A percentile compares a stretch with the other conserved stretches of the same genome.
These are phyloP conservation scores for Lordiphosa andalusiaca DNA, from an alignment of 2,888 invertebrate species.

Conservation along the genomic window DNA sequence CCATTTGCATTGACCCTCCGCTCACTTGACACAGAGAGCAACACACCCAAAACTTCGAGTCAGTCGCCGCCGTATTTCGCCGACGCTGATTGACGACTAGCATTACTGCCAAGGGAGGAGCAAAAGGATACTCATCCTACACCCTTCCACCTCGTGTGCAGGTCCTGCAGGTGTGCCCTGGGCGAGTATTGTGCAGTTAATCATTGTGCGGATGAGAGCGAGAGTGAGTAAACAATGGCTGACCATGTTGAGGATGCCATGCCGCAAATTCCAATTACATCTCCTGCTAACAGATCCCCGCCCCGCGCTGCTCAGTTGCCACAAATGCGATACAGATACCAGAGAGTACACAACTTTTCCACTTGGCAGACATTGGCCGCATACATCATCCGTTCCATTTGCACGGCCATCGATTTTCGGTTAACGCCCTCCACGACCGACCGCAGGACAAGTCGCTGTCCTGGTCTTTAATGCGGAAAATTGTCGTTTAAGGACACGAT, in stretches of 20 bases:
- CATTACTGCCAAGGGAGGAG: conserved; percentile 56
- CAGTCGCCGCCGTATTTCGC: conserved; percentile 86
- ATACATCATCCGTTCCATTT: conserved; percentile 79
- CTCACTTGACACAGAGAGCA: conserved; percentile 1
- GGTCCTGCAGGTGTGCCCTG: conserved; percentile 16
- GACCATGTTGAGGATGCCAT: conserved; percentile 29
- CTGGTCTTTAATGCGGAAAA: conserved; percentile 39
- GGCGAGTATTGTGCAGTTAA: conserved; percentile 69
- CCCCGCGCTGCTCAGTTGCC: conserved; percentile 14
- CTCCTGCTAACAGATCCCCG: conserved; percentile 27
- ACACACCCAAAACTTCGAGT: conserved; percentile 13
- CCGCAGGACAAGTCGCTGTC: conserved; percentile 37
- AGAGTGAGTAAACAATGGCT: conserved; percentile 66
- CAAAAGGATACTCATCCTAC: conserved; percentile 2
- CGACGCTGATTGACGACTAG: conserved; percentile 78
- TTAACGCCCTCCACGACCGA: conserved; percentile 67
- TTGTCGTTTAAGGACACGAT: conserved; percentile 76
- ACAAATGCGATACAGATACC: conserved; percentile 33
- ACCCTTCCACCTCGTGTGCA: conserved; percentile 70
- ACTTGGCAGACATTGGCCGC: conserved; percentile 62
- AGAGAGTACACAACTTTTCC: conserved; percentile 42
- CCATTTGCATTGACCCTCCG: conserved; percentile 53
- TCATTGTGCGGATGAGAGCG: conserved; percentile 74
- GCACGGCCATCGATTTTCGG: conserved; percentile 77
- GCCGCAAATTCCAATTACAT: conserved; percentile 69